phyloP scores from a whole-genome alignment of 1,140 invertebrate species.

The Scaptomyza hsui region DNA sequence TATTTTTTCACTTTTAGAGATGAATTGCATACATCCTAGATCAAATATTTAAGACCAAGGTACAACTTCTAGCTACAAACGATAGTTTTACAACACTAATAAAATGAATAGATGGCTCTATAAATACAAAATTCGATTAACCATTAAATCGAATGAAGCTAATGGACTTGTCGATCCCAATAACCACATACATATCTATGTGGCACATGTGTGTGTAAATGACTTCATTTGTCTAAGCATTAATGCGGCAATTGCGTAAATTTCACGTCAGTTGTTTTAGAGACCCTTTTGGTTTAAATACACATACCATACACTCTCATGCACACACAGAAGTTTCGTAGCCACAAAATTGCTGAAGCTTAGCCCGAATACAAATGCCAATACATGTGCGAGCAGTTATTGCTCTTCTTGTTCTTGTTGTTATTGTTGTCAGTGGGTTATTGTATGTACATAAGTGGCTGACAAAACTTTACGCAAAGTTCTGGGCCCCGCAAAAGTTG shows the following conservation, averaged over 20 bases:
- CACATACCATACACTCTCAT: constrained; percentile 17
- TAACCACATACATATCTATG: constrained; percentile 40
- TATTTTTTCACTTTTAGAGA: no score
- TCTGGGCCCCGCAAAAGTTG: constrained; percentile 42
- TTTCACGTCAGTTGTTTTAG: constrained; percentile 65
- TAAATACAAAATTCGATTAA: constrained; percentile 43
- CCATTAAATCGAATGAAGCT: constrained; percentile 69
- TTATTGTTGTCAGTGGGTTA: constrained; percentile 38
- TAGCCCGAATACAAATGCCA: constrained; percentile 71
- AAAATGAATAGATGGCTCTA: not conserved
- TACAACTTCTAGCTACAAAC: no score
- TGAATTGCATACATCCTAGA: no score
- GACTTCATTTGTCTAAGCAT: constrained; percentile 71
- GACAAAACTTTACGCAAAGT: constrained; percentile 69
- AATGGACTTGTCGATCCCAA: constrained; percentile 47
- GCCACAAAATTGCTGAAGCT: constrained; percentile 68
- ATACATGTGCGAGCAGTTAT: constrained; percentile 52
- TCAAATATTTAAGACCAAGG: no score
- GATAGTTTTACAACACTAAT: not conserved
- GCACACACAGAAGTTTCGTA: constrained; percentile 39
- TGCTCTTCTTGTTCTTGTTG: constrained; percentile 12
- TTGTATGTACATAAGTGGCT: constrained; percentile 67
- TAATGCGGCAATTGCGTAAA: constrained; percentile 79
- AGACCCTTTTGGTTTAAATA: constrained; percentile 65
- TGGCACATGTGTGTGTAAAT: constrained; percentile 33